phyloP scores from a whole-genome alignment of 2,113 vertebrate species.

The Cephalopholis sonnerati region DNA sequence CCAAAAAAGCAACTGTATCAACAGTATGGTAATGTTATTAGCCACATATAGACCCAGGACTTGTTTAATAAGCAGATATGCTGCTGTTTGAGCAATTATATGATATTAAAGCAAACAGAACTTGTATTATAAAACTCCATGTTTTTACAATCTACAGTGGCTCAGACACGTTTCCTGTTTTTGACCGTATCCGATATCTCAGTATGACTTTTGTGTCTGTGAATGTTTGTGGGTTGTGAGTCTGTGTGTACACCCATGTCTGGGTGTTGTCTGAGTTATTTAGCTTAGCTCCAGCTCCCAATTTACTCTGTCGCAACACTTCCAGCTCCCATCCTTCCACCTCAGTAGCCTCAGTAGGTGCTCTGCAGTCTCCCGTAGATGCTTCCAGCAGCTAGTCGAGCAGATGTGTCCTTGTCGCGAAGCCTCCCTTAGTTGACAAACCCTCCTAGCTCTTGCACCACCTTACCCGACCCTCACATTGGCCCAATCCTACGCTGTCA shows the following conservation, averaged over 20 bases:
- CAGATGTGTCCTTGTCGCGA: constrained; percentile 11
- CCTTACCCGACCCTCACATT: background rate
- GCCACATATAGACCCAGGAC: background rate
- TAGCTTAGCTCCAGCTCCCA: constrained; percentile 6
- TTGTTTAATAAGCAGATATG: constrained; percentile 17
- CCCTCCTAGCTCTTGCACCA: background rate
- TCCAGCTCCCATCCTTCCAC: constrained; percentile 26
- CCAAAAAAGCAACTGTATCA: constrained; percentile 20
- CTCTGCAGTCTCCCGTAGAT: constrained; percentile 34
- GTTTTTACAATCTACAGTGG: background rate
- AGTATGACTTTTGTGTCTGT: background rate
- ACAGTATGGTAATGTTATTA: constrained; percentile 11
- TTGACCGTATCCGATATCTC: background rate
- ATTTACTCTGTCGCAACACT: background rate
- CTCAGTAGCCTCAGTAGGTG: constrained; percentile 21
- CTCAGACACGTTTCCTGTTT: background rate
- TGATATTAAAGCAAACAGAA: background rate
- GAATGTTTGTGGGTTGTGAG: constrained; percentile 9
- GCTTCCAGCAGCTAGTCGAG: constrained; percentile 7
- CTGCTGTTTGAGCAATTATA: background rate
- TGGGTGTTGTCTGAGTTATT: constrained; percentile 11
- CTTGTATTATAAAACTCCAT: background rate
- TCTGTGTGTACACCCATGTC: background rate
- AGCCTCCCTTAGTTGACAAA: constrained; percentile 9
- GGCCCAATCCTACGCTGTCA: constrained; percentile 4